Base-by-base conservation (phyloP, 2,888 invertebrate genomes). In the Amorpha juglandis region DNA sequence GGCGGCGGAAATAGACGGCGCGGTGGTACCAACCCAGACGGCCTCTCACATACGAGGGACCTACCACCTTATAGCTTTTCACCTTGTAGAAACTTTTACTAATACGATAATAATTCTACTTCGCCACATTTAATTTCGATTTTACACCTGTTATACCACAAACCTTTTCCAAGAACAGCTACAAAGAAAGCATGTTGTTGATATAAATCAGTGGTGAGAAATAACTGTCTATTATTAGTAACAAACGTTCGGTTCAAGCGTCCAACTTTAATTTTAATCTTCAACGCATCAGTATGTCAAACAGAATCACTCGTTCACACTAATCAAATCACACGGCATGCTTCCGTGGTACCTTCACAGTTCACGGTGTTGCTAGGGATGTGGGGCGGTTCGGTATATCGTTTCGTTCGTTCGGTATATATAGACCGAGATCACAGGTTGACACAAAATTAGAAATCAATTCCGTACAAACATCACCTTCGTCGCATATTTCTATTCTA, bases 301-400 rank as follows among this genome's bases (percentile, higher is more conserved):
- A 82, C 78, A 78, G 78, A 83, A 81, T 84, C 86, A 83, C 74
- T 85, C 81, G 81, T 82, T 83, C 85, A 80, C 79, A 82, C 78
- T 84, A 87, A 87, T 85, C 79, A 78, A 82, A 85, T 84, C 83
- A 83, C 78, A 81, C 79, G 79, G 80, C 74, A 69, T 78, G 77
- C 84, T 84, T 80, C 85, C 80, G 84, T 78, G 72, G 72, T 66
- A 72, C 75, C 81, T 86, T 86, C 79, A 84, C 80, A 82, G 75
- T 69, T 67, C 48, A 47, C 19, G 48, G 47, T 65, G 16, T 64
- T n/a, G 21, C 62, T 16, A 16, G 51, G 50, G 42, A 45, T 6
- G 53, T 27, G 21, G 27, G 6, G 53, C 21, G 12, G n/a, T 27
- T 33, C 47, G 21, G 47, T 48, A 6, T 42, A 42, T 42, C 58